Evolutionary conservation across 1,140 invertebrate genomes (phyloP), one percentile per base, ranked within the genome.

Genomic region (Cotesia chilonis): DNA sequence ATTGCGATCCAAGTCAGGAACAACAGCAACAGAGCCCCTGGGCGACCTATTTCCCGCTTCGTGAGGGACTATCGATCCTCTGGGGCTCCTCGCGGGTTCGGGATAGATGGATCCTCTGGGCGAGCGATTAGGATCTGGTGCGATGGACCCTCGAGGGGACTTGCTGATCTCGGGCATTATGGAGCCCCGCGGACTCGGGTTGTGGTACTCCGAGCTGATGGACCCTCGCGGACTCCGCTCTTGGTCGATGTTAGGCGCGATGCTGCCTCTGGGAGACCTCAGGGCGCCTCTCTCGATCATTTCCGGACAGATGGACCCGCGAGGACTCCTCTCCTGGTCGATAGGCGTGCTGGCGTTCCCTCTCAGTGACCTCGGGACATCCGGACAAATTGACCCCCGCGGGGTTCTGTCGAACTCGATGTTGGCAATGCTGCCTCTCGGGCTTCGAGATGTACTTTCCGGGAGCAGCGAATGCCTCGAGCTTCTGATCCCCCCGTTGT

Each of bases 391-490:
- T 10, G 91, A 92, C 1, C 91, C 91, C 51, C 91, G 82, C 7
- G 90, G 91, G 81, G 88, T 91, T 52, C 89, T 82, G 47, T 88
- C 88, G 14, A 86, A 86, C 36, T 89, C 87, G 35, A 87, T 81
- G 38, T 84, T 85, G 1, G 81, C 82, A 4, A 88, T 71, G 57
- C 85, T 87, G 6, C 87, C 87, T 3, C 89, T 80, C 0, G 88
- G 88, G 77, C 87, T 88, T 12, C 85, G 85, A 9, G 79, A 79
- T 10, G 82, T 78, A 10, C 2, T 47, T 67, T 91, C 90, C 0
- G 90, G 90, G 0, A 91, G 84, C 63, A 92, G 78, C 72, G 90
- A 91, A 75, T 91, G 88, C 73, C 90, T 82, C 0, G 90, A 89
- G 75, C 88, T 90, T 70, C 89, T 85, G 0, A 80, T 83, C 17